These are phyloP conservation scores for Mechanitis mazaeus DNA, from an alignment of 2,888 invertebrate genomes.

Conservation along the genomic window DNA sequence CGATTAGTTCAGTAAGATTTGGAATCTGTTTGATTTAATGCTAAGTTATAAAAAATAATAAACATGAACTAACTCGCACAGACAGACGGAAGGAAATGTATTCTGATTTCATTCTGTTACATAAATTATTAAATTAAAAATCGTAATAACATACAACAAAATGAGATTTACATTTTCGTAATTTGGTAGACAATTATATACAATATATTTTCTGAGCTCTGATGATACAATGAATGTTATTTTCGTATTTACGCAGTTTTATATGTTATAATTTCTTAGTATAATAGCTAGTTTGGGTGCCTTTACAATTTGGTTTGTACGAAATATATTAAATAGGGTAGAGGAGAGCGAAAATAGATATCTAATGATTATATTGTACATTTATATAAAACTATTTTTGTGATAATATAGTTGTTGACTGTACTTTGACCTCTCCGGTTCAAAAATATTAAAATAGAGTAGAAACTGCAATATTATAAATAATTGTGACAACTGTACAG, in stretches of 20 bases:
- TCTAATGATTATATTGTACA: neutral
- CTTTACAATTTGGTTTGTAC: neutral
- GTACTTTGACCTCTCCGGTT: slow-evolving; percentile 17
- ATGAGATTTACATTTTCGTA: too few species aligned
- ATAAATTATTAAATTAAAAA: too few species aligned
- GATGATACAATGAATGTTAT: neutral
- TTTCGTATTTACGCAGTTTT: neutral
- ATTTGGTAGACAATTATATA: too few species aligned
- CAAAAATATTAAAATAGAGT: slow-evolving; percentile 16
- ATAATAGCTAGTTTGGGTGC: neutral
- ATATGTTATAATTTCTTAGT: neutral
- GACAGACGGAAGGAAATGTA: neutral
- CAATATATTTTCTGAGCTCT: too few species aligned
- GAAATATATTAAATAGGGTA: neutral
- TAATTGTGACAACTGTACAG: slow-evolving; percentile 20
- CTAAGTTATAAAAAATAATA: neutral
- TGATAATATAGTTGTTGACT: slow-evolving; percentile 4
- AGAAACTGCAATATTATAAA: slow-evolving; percentile 18
- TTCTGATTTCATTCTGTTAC: too few species aligned
- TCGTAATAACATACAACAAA: too few species aligned
- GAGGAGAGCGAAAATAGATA: neutral
- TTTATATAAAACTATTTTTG: neutral
- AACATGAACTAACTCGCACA: neutral
- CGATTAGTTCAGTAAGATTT: neutral
- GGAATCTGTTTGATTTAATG: neutral